Conservation (phyloP, 2,888 invertebrate genomes). For the Amitus sp. region DNA sequence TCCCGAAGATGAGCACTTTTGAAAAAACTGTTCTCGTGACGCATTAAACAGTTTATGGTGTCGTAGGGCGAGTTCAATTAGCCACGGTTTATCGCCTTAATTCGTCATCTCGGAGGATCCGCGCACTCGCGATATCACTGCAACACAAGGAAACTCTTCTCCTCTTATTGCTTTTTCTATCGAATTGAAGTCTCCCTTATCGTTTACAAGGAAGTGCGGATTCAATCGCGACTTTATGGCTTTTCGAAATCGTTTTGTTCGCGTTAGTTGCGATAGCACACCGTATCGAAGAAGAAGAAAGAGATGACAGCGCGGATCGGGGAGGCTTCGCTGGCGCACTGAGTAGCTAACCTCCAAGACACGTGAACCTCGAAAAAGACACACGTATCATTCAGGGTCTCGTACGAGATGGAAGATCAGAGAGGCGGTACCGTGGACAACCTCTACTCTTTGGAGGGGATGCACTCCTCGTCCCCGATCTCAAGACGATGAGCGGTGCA, state of each 20-base stretch:
- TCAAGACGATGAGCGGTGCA: slow-evolving; percentile 4
- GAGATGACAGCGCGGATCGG: slow-evolving; percentile 39
- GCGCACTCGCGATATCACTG: slow-evolving; percentile 15
- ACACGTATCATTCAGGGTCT: slow-evolving; percentile 34
- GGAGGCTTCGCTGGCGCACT: slow-evolving; percentile 50
- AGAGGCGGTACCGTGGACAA: slow-evolving; percentile 63
- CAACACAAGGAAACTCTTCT: slow-evolving; percentile 16
- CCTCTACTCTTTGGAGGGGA: slow-evolving; percentile 54
- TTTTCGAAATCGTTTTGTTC: slow-evolving; percentile 14
- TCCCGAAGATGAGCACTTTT: neutral
- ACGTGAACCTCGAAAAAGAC: slow-evolving; percentile 43
- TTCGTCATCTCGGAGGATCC: slow-evolving; percentile 24
- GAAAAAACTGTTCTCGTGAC: neutral
- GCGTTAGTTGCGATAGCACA: neutral
- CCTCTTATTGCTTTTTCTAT: slow-evolving; percentile 1
- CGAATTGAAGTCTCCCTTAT: slow-evolving; percentile 7
- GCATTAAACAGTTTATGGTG: slow-evolving; percentile 15
- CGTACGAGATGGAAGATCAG: slow-evolving; percentile 54
- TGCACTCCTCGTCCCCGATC: neutral
- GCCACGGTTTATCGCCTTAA: slow-evolving; percentile 25
- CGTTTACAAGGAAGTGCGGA: slow-evolving; percentile 9
- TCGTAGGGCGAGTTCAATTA: slow-evolving; percentile 23
- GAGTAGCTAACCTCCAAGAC: slow-evolving; percentile 43
- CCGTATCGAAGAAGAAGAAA: slow-evolving; percentile 22
- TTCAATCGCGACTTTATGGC: slow-evolving; percentile 36